These are phyloP conservation scores for Madoqua kirkii DNA, from an alignment of 2,113 vertebrate genomes.

Conservation along the genomic window DNA sequence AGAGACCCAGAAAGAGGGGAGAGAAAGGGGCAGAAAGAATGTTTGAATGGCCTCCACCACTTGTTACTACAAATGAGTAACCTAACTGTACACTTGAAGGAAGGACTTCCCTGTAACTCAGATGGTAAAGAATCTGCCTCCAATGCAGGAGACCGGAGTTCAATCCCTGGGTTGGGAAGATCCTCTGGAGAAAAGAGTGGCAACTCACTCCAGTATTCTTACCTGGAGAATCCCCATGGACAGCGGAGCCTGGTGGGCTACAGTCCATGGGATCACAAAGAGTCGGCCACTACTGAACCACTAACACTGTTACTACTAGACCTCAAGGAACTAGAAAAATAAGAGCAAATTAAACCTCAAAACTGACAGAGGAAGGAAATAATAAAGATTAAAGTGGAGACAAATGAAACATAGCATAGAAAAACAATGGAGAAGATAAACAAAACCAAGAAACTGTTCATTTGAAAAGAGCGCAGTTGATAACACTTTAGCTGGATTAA, in stretches of 20 bases:
- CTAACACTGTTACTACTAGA: not conserved
- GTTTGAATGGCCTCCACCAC: not conserved
- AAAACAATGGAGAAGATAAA: not conserved
- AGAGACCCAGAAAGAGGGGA: not conserved
- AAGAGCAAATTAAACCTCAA: not conserved
- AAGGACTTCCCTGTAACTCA: not conserved
- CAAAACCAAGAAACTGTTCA: not conserved
- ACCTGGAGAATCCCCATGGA: not conserved
- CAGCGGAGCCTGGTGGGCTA: not conserved
- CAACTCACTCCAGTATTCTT: not conserved
- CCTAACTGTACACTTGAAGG: not conserved
- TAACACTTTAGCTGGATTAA: not conserved
- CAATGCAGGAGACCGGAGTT: not conserved
- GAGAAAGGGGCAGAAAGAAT: not conserved
- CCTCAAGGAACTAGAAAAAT: not conserved
- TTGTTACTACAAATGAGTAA: not conserved
- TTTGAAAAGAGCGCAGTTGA: not conserved
- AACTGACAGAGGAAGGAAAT: not conserved
- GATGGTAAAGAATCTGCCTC: not conserved
- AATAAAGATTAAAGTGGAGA: not conserved
- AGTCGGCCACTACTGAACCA: not conserved
- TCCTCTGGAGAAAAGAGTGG: not conserved
- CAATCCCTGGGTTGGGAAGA: not conserved
- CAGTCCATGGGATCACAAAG: not conserved
- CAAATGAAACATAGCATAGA: not conserved